These are phyloP conservation scores for Meandrusa payeni DNA, from an alignment of 2,888 invertebrate genomes.

Conservation along the genomic window DNA sequence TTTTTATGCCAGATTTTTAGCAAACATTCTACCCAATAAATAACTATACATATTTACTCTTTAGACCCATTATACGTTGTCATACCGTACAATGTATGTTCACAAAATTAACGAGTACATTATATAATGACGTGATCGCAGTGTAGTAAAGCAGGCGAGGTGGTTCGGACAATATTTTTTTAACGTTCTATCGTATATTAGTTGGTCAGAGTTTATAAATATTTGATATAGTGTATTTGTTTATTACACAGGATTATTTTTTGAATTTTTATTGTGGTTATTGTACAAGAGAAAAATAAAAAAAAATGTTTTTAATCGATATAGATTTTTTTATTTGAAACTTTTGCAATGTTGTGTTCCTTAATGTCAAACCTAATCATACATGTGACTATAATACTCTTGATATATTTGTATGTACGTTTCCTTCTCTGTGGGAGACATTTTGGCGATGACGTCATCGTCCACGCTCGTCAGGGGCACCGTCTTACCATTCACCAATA, in stretches of 20 bases:
- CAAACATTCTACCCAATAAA: too few species aligned
- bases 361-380: slow-evolving; percentile 77
- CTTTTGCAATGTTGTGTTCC: not conserved
- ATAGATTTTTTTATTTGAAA: not conserved
- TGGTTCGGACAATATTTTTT: too few species aligned
- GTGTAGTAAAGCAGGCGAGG: too few species aligned
- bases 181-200: too few species aligned
- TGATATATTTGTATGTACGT: slow-evolving; percentile 96
- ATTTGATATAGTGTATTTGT: too few species aligned
- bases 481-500: slow-evolving; percentile 88
- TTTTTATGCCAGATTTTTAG: too few species aligned
- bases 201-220: too few species aligned
- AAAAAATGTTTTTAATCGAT: not conserved
- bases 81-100: too few species aligned
- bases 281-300: slow-evolving; percentile 12
- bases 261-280: not conserved
- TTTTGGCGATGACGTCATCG: slow-evolving; percentile 91
- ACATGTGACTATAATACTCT: slow-evolving; percentile 95
- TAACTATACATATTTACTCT: too few species aligned
- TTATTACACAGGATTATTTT: slow-evolving; percentile 14
- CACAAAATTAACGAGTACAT: too few species aligned
- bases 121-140: too few species aligned
- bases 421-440: slow-evolving; percentile 96
- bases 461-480: slow-evolving; percentile 92
- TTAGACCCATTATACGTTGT: too few species aligned